Conservation (phyloP, 2,797 vertebrate species). For the Avahi laniger region DNA sequence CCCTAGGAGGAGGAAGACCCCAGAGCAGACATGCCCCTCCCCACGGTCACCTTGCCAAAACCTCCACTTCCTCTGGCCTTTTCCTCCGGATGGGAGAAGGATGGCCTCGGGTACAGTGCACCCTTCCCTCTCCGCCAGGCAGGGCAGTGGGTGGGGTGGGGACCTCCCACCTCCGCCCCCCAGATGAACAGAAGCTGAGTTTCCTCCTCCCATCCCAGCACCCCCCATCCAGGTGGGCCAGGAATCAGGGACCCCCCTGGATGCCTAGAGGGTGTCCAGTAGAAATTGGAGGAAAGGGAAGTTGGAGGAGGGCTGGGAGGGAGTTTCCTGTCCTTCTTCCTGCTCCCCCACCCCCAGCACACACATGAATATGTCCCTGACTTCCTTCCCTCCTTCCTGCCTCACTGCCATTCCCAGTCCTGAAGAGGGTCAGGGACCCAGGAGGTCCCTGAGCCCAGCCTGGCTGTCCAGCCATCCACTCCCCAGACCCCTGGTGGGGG, state of each 20-base stretch:
- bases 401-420: conserved; percentile 39
- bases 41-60: conserved; percentile 60
- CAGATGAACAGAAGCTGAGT: not conserved
- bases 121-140: not conserved
- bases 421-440: not conserved
- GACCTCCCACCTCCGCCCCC: not conserved
- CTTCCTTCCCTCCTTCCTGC: conserved; percentile 77
- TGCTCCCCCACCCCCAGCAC: conserved; percentile 63
- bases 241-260: conserved; percentile 2
- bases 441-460: not conserved
- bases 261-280: conserved; percentile 4
- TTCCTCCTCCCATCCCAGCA: not conserved
- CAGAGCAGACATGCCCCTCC: conserved; percentile 22
- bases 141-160: not conserved
- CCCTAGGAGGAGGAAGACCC: conserved; percentile 37
- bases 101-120: not conserved
- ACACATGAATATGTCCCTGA: conserved; percentile 56
- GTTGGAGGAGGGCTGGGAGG: conserved; percentile 69
- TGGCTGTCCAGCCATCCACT: not conserved
- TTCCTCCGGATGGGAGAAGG: conserved; percentile 55
- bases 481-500: not conserved
- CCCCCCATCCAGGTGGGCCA: conserved; percentile 38
- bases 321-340: conserved; percentile 79
- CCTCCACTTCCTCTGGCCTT: conserved; percentile 56
- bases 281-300: conserved; percentile 77